These are phyloP conservation scores for Diploptera punctata DNA, from an alignment of 2,888 invertebrate genomes.

Conservation along the genomic window DNA sequence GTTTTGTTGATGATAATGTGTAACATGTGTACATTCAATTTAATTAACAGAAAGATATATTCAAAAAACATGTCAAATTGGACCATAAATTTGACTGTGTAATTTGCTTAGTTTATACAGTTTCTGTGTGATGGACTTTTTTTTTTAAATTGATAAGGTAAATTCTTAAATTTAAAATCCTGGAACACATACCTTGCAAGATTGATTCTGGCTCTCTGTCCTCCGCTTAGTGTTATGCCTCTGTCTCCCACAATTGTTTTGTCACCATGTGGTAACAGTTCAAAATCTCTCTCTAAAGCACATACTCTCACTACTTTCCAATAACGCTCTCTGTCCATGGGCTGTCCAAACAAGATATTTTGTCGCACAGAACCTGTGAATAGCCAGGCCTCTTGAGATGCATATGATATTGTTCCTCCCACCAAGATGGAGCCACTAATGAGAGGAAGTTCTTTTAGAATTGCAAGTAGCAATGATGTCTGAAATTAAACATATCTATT, in stretches of 20 bases:
- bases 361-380: conserved; percentile 74
- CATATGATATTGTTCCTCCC: conserved; percentile 70
- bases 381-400: conserved; percentile 82
- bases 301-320: conserved; percentile 65
- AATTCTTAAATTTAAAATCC: no score
- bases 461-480: conserved; percentile 69
- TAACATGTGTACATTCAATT: no score
- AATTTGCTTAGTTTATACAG: no score
- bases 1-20: no score
- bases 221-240: conserved; percentile 80
- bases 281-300: conserved; percentile 70
- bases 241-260: conserved; percentile 78
- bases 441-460: conserved; percentile 77
- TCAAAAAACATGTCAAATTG: no score
- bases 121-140: no score
- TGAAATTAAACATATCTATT: conserved; percentile 37
- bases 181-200: conserved; percentile 61
- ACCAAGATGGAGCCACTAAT: conserved; percentile 65
- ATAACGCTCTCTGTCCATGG: conserved; percentile 61
- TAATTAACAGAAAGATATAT: no score
- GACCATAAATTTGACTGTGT: no score
- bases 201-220: conserved; percentile 80
- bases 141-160: no score
- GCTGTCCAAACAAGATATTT: conserved; percentile 80
- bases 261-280: conserved; percentile 73